A percentile compares a stretch with the other conserved stretches of the same genome.
Evolutionary conservation across 1,140 invertebrate genomes (phyloP).

Genomic region (Eueides isabella): DNA sequence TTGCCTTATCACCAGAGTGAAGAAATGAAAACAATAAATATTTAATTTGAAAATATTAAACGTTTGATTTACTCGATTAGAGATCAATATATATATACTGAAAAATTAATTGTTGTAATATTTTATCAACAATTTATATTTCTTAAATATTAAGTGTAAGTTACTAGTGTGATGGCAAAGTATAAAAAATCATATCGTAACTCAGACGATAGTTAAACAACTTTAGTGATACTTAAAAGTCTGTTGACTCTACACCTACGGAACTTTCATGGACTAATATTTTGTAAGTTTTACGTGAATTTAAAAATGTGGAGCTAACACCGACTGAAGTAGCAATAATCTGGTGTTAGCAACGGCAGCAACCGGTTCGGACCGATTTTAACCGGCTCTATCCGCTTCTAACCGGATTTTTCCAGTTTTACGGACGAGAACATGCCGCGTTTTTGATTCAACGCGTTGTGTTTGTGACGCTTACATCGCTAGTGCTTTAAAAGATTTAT

Average conservation of each 20-base stretch:
- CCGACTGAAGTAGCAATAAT: constrained; percentile 33
- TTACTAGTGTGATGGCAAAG: background rate
- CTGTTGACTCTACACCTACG: constrained; percentile 1
- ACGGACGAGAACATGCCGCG: constrained; percentile 38
- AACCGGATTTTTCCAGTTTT: constrained; percentile 44
- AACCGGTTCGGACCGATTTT: constrained; percentile 39
- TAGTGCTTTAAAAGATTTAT: constrained; percentile 33
- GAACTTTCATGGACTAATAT: background rate
- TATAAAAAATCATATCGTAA: background rate
- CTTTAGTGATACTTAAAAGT: constrained; percentile 3
- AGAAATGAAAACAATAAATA: too few relatives aligned
- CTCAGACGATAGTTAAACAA: background rate
- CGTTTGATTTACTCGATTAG: too few relatives aligned
- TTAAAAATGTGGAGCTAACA: constrained; percentile 31
- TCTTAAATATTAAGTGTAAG: background rate
- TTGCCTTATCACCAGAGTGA: too few relatives aligned
- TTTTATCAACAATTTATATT: background rate
- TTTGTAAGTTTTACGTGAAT: constrained; percentile 26
- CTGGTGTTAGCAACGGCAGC: constrained; percentile 26
- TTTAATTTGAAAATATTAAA: too few relatives aligned
- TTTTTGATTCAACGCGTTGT: constrained; percentile 29
- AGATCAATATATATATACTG: too few relatives aligned
- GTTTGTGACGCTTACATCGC: constrained; percentile 32
- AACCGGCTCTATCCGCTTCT: constrained; percentile 38
- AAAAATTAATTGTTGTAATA: too few relatives aligned